phyloP scores from a whole-genome alignment of 1,140 invertebrate genomes.

The Apis florea region DNA sequence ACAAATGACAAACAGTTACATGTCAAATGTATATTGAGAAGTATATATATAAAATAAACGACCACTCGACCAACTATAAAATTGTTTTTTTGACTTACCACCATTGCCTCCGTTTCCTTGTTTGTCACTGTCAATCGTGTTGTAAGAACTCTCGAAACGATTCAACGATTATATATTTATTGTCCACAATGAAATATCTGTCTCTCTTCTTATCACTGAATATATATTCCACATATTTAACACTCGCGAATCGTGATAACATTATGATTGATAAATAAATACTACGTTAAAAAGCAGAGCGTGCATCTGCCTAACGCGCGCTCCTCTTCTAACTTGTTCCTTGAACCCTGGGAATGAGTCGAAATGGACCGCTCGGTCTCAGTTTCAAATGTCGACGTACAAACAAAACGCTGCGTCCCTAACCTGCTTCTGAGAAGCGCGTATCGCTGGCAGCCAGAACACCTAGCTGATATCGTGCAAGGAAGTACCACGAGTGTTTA shows the following conservation, averaged over 20 bases:
- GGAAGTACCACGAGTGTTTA: neutral
- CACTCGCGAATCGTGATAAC: neutral
- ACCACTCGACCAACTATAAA: conserved; percentile 39
- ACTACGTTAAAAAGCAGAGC: neutral
- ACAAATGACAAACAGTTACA: conserved; percentile 54
- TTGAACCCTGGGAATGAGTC: conserved; percentile 14
- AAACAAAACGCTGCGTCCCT: conserved; percentile 71
- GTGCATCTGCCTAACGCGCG: neutral
- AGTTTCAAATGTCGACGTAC: conserved; percentile 64
- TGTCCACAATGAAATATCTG: too few relatives aligned
- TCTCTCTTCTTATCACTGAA: neutral
- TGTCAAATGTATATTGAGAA: conserved; percentile 55
- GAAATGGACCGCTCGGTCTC: conserved; percentile 56
- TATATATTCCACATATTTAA: neutral
- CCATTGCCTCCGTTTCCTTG: neutral
- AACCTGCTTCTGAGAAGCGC: conserved; percentile 55
- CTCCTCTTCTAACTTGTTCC: conserved; percentile 9
- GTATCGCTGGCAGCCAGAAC: conserved; percentile 7
- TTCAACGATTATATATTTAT: too few relatives aligned
- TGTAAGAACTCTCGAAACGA: neutral
- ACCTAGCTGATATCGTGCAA: neutral
- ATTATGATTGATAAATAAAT: neutral
- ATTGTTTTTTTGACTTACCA: neutral
- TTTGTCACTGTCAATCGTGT: neutral
- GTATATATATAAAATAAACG: conserved; percentile 51